These are phyloP conservation scores for Lindbergichthys nudifrons DNA, from an alignment of 2,797 vertebrate genomes.

Conservation along the genomic window DNA sequence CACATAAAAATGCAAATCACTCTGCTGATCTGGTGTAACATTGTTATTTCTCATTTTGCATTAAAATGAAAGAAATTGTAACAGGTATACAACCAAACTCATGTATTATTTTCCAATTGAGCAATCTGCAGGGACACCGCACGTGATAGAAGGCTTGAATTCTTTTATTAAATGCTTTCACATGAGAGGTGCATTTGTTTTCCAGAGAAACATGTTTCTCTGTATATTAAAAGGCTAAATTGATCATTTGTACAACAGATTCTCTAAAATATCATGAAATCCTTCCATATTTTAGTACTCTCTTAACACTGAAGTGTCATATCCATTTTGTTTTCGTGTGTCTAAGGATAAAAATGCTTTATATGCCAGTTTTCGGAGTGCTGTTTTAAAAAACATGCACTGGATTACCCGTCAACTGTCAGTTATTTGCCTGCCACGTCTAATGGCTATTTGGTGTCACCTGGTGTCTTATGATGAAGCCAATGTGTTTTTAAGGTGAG, in stretches of 20 bases:
- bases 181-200: slow-evolving; percentile 33
- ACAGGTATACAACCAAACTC: slow-evolving; percentile 40
- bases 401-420: slow-evolving; percentile 60
- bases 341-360: slow-evolving; percentile 35
- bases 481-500: slow-evolving; percentile 78
- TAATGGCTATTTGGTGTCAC: slow-evolving; percentile 69
- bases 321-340: slow-evolving; percentile 59
- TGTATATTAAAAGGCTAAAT: slow-evolving; percentile 45
- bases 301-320: slow-evolving; percentile 58
- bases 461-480: slow-evolving; percentile 59
- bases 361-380: slow-evolving; percentile 44
- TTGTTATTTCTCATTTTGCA: slow-evolving; percentile 59
- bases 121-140: slow-evolving; percentile 22
- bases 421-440: slow-evolving; percentile 53
- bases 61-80: slow-evolving; percentile 39
- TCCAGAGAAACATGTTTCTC: slow-evolving; percentile 26
- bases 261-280: slow-evolving; percentile 42
- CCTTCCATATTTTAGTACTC: slow-evolving; percentile 32
- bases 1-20: slow-evolving; percentile 80
- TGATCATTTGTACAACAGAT: slow-evolving; percentile 28
- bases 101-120: slow-evolving; percentile 45
- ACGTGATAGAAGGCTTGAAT: slow-evolving; percentile 42
- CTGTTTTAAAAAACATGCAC: slow-evolving; percentile 24
- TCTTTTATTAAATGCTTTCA: slow-evolving; percentile 58
- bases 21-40: slow-evolving; percentile 57